Evolutionary conservation across 2,113 vertebrate species (phyloP).

Genomic region (Zingel zingel): DNA sequence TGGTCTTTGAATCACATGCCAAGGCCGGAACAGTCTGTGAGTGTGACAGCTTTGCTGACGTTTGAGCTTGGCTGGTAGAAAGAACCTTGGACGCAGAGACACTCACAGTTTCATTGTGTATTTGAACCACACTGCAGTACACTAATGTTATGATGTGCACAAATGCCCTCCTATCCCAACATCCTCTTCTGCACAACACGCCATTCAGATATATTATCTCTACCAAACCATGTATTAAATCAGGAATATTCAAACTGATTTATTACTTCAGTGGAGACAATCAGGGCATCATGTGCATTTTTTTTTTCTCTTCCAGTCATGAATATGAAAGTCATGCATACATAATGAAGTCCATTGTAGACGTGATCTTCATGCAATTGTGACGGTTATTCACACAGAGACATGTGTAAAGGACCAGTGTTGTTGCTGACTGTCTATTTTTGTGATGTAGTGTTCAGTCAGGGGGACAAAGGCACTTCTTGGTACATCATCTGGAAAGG

Average conservation of each 20-base stretch:
- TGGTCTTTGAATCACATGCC: conserved; percentile 93
- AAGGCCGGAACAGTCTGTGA: conserved; percentile 95
- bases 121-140: neutral
- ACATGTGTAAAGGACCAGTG: neutral
- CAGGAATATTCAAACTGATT: neutral
- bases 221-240: neutral
- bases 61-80: conserved; percentile 21
- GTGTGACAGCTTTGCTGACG: conserved; percentile 72
- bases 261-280: neutral
- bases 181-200: neutral
- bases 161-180: neutral
- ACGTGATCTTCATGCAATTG: neutral
- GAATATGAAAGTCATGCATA: conserved; percentile 9
- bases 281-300: neutral
- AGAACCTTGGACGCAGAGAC: neutral
- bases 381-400: neutral
- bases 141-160: neutral
- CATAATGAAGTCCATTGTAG: neutral
- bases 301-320: neutral
- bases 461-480: conserved; percentile 95
- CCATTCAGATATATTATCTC: neutral
- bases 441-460: conserved; percentile 91
- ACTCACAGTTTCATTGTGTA: conserved; percentile 17
- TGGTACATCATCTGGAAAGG: conserved; percentile 99
- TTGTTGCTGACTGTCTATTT: conserved; percentile 13